Base-by-base conservation (phyloP, 2,797 vertebrate genomes). In the Coregonus suidteri region DNA sequence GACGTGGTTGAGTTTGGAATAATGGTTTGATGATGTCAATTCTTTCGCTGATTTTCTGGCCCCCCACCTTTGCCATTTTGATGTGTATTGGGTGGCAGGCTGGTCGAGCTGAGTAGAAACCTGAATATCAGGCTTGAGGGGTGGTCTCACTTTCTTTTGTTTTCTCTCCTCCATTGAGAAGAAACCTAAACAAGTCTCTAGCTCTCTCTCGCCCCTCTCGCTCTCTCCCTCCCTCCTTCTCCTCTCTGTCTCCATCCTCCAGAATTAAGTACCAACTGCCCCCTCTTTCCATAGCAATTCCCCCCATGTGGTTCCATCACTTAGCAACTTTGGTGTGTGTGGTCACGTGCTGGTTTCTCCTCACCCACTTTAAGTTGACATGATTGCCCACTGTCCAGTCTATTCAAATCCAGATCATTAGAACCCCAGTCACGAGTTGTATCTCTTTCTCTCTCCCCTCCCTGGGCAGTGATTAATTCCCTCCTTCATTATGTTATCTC, bases 271-370 rank as follows among this genome's bases (percentile, higher is more conserved):
- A 69, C 47, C 88, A 86, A 88, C 88, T 16, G 9, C 41, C 76
- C 41, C 41, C 41, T 1, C 35, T 4, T 35, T 35, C 35, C 35
- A 35, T 4, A 35, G 35, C 35, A 35, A 37, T 34, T 34, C 31
- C 31, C 74, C 75, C 74, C 68, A 14, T 53, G 64, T 56, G 7
- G 1, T 67, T 73, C 74, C 84, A 87, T 90, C 87, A 79, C 90
- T 83, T 87, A 87, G 91, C 87, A 89, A 88, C 88, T 86, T 86
- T 84, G 35, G 69, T 75, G 59, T 80, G 6, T 81, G 37, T 37
- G 35, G 5, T 6, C 35, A 6, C 5, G 37, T 41, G 41, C 7
- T 47, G 9, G 9, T 9, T 47, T 11, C 34, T n/a, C 53, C 66
- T 53, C 80, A 53, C 80, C 77, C 80, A 84, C 75, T 74, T 82